Conservation (phyloP, 37 sponge, comb jelly and placozoan genomes). For the Oopsacas minuta region DNA sequence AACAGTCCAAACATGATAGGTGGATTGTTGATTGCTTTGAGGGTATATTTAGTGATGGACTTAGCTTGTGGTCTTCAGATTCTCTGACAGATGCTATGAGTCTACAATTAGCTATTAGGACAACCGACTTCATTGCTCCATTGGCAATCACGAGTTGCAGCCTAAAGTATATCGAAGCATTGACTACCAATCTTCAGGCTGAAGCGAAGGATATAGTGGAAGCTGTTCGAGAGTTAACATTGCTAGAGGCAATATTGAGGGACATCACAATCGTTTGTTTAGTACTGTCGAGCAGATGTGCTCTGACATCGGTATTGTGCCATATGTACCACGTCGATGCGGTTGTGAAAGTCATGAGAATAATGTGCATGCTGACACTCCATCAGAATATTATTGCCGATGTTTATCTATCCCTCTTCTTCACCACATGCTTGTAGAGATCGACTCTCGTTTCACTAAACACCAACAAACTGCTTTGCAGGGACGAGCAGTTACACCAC, state of each 20-base stretch:
- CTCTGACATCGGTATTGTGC: conserved; percentile 22
- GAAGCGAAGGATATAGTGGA: conserved; percentile 41
- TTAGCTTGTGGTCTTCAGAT: conserved; percentile 29
- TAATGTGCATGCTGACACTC: conserved; percentile 29
- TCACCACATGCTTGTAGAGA: conserved; percentile 30
- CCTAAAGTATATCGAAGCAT: conserved; percentile 31
- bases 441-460: conserved; percentile 21
- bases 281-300: conserved; percentile 18
- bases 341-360: conserved; percentile 26
- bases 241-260: conserved; percentile 28
- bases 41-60: conserved; percentile 34
- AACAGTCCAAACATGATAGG: conserved; percentile 47
- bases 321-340: conserved; percentile 36
- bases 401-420: conserved; percentile 26
- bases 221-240: conserved; percentile 36
- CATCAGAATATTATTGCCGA: conserved; percentile 27
- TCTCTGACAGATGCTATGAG: conserved; percentile 40
- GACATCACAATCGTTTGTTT: conserved; percentile 31
- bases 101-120: conserved; percentile 34
- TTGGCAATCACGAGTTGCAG: conserved; percentile 33
- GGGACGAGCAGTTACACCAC: conserved; percentile 21
- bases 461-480: conserved; percentile 29
- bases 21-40: conserved; percentile 41
- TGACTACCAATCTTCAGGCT: conserved; percentile 34
- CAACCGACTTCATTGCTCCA: conserved; percentile 33